These are phyloP conservation scores for Euplagia quadripunctaria DNA, from an alignment of 2,888 invertebrate species.

Conservation along the genomic window DNA sequence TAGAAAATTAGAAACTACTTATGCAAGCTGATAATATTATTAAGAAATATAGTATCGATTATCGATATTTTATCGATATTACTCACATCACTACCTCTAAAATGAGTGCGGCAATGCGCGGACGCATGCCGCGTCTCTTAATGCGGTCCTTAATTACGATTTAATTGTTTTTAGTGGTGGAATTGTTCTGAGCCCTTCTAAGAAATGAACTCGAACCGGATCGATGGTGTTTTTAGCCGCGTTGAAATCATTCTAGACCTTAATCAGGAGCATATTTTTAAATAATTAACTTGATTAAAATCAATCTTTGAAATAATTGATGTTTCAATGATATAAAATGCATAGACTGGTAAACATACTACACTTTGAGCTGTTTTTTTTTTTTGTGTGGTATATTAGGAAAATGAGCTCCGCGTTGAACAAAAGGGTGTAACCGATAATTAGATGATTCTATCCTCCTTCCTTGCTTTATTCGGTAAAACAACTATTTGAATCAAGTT, in stretches of 20 bases:
- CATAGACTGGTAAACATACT: no score
- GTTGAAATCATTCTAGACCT: conserved; percentile 59
- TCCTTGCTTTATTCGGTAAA: neutral
- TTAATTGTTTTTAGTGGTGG: conserved; percentile 84
- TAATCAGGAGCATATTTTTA: conserved; percentile 37
- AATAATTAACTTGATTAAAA: conserved; percentile 17
- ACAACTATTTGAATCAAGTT: neutral
- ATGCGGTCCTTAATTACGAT: conserved; percentile 84
- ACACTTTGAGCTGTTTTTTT: neutral
- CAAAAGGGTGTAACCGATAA: neutral
- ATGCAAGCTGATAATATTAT: neutral
- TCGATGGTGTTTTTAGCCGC: conserved; percentile 56
- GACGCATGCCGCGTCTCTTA: conserved; percentile 78
- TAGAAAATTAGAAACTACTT: neutral
- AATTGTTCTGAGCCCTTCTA: conserved; percentile 74
- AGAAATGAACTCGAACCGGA: conserved; percentile 60
- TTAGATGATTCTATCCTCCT: neutral
- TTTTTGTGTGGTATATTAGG: neutral
- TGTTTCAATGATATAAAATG: neutral
- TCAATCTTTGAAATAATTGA: neutral
- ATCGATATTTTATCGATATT: conserved; percentile 30
- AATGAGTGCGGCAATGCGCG: conserved; percentile 71
- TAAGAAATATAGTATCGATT: conserved; percentile 36
- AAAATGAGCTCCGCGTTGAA: neutral
- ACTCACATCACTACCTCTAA: conserved; percentile 67